Percentiles rank a stretch among this genome's conserved stretches.
Evolutionary conservation across 2,113 vertebrate genomes (phyloP).

Genomic region (Rousettus leschenaultii): DNA sequence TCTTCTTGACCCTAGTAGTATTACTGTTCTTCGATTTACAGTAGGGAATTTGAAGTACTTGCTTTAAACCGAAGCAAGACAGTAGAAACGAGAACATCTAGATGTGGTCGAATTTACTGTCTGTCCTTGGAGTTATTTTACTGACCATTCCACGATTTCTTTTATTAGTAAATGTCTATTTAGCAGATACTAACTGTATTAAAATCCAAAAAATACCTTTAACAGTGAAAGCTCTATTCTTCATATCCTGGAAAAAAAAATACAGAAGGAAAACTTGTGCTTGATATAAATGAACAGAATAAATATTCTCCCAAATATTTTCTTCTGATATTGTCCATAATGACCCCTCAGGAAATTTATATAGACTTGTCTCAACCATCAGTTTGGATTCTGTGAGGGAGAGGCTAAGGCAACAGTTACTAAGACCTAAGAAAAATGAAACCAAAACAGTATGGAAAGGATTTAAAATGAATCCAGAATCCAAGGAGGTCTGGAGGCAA

Average conservation of each 20-base stretch:
- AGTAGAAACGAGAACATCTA: not conserved
- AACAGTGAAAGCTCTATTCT: not conserved
- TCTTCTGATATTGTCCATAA: not conserved
- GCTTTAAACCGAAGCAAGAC: not conserved
- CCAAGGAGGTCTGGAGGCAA: not conserved
- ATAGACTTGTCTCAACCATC: not conserved
- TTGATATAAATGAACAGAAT: not conserved
- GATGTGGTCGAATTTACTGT: not conserved
- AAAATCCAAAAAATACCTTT: not conserved
- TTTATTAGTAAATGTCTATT: not conserved
- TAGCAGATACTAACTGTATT: not conserved
- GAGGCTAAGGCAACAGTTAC: not conserved
- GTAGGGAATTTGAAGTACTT: not conserved
- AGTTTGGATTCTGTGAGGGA: not conserved
- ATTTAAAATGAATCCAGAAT: not conserved
- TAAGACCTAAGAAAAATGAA: not conserved
- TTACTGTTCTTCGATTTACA: not conserved
- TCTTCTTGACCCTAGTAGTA: not conserved
- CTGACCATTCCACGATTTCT: not conserved
- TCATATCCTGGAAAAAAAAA: not conserved
- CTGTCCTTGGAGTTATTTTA: not conserved
- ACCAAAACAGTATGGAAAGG: not conserved
- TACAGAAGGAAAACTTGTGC: not conserved
- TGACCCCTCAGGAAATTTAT: not conserved
- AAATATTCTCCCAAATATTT: not conserved